Evolutionary conservation across 2,113 vertebrate species (phyloP).

Genomic region (Platichthys flesus): DNA sequence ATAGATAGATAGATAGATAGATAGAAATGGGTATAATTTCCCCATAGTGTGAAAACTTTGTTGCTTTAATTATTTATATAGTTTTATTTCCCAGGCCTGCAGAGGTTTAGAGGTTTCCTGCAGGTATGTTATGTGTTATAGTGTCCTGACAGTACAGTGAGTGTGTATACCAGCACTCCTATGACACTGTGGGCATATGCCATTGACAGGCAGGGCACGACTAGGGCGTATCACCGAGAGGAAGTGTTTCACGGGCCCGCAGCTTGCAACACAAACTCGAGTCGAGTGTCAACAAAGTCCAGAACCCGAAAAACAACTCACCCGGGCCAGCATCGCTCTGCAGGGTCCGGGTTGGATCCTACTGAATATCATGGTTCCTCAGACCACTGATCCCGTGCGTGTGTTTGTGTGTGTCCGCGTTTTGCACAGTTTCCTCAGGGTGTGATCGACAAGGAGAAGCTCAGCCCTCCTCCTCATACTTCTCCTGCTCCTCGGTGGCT

Average conservation of each 20-base stretch:
- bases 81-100: too few relatives aligned
- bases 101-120: too few relatives aligned
- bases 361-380: conserved; percentile 69
- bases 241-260: conserved; percentile 4
- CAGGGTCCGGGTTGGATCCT: conserved; percentile 54
- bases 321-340: conserved; percentile 66
- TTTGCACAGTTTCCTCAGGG: conserved; percentile 8
- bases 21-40: too few relatives aligned
- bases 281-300: not conserved
- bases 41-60: too few relatives aligned
- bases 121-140: too few relatives aligned
- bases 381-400: not conserved
- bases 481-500: conserved; percentile 10
- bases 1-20: too few relatives aligned
- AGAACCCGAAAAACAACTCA: conserved; percentile 44
- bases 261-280: not conserved
- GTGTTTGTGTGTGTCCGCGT: not conserved
- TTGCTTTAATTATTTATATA: too few relatives aligned
- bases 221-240: conserved; percentile 19
- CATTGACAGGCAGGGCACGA: not conserved
- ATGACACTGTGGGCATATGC: conserved; percentile 17
- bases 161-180: conserved; percentile 3
- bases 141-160: not conserved
- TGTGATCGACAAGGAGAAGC: conserved; percentile 19
- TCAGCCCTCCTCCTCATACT: conserved; percentile 27